Percentiles rank a stretch among this genome's conserved stretches.
phyloP scores from a whole-genome alignment of 2,113 vertebrate genomes.

The Lampris incognitus region DNA sequence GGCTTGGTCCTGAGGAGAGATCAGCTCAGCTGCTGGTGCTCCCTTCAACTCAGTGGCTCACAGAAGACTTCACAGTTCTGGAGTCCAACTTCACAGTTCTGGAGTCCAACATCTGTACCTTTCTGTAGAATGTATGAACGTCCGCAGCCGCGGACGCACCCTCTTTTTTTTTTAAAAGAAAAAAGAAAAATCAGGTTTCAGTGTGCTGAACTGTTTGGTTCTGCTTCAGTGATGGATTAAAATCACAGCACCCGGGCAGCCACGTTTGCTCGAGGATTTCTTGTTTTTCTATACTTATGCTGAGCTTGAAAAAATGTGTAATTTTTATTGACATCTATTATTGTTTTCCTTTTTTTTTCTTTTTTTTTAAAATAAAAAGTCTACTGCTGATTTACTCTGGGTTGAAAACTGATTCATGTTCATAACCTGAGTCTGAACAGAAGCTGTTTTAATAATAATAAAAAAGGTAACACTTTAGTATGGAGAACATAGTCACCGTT shows the following conservation, averaged over 20 bases:
- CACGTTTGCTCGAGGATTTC: conserved; percentile 55
- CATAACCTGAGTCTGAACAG: conserved; percentile 45
- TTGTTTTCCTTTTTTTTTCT: conserved; percentile 38
- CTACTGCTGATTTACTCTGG: conserved; percentile 61
- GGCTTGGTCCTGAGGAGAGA: conserved; percentile 59
- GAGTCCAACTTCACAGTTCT: not conserved
- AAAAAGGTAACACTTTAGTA: no score
- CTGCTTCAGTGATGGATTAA: conserved; percentile 49
- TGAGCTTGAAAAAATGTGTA: conserved; percentile 70
- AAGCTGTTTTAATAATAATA: conserved; percentile 54
- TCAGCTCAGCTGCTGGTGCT: conserved; percentile 67
- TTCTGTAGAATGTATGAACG: conserved; percentile 78
- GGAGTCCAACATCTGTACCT: conserved; percentile 65
- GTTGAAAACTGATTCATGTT: conserved; percentile 36
- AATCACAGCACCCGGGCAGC: conserved; percentile 62
- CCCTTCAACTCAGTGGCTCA: conserved; percentile 60
- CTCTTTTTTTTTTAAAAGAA: conserved; percentile 38
- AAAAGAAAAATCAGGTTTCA: conserved; percentile 59
- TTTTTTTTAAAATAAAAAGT: conserved; percentile 67
- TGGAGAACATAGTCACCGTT: no score
- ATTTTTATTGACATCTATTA: conserved; percentile 76
- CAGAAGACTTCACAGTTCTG: conserved; percentile 11
- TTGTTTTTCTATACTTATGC: conserved; percentile 63
- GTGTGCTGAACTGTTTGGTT: conserved; percentile 54
- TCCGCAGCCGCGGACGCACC: conserved; percentile 52